Evolutionary conservation across 2,797 vertebrate species (phyloP).

Genomic region (Chaetodon trifasciatus): DNA sequence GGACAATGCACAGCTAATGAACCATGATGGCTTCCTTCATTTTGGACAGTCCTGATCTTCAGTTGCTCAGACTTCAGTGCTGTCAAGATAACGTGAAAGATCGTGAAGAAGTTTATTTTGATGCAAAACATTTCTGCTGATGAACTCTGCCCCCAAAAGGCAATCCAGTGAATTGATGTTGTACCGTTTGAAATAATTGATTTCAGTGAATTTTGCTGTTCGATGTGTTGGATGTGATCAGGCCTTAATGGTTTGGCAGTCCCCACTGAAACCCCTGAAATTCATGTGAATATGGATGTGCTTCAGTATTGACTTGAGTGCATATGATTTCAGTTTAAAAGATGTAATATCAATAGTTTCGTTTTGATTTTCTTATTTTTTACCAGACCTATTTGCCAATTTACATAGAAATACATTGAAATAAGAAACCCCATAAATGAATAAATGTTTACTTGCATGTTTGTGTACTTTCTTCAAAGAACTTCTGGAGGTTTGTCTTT

Average conservation of each 20-base stretch:
- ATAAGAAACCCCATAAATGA: neutral
- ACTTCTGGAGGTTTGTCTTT: constrained; percentile 97
- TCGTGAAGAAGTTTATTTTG: too few species aligned
- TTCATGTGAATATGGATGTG: neutral
- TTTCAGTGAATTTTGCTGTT: neutral
- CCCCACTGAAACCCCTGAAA: neutral
- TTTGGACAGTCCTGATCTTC: too few species aligned
- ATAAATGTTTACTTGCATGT: neutral
- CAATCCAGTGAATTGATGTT: too few species aligned
- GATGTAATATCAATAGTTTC: neutral
- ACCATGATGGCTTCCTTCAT: too few species aligned
- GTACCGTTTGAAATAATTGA: too few species aligned
- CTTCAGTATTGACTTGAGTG: too few species aligned
- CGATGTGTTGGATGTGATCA: neutral
- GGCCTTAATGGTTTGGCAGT: neutral
- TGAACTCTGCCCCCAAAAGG: too few species aligned
- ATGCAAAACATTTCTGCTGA: too few species aligned
- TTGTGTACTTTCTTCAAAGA: constrained; percentile 74
- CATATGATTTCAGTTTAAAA: neutral
- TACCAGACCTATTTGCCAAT: neutral
- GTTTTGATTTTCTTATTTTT: neutral
- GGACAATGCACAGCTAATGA: too few species aligned
- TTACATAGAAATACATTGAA: neutral
- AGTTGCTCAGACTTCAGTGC: too few species aligned
- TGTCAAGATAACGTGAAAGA: too few species aligned